Base-by-base conservation (phyloP, 2,797 vertebrate genomes). In the Neosilurus mollespiculum region DNA sequence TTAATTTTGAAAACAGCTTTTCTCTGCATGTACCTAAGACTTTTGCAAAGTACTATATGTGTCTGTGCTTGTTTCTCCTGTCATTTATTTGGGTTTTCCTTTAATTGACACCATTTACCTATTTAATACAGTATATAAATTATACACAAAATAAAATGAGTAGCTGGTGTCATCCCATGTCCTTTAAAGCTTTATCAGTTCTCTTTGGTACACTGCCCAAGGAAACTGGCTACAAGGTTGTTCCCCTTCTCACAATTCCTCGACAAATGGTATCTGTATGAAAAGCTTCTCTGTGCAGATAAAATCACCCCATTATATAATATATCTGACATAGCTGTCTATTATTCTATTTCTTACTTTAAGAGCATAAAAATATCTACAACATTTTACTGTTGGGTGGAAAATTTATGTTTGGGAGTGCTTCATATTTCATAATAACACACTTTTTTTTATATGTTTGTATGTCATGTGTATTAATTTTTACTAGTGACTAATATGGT, bases 141-240 rank as follows among this genome's bases (percentile, higher is more conserved):
- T 43, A 24, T 16, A 15, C 58, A 59, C 56, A 77, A 43, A 77
- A 61, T 59, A 62, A 77, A 62, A 61, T 77, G 34, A 61, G 43
- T 77, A 62, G 54, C 20, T 61, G 58, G 30, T 77, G 75, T 77
- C 58, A 77, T 77, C 5, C 11, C 0, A 20, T 61, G 75, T 61
- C 58, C 75, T 61, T 77, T 77, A 77, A 77, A 77, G 34, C 75
- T 24, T 49, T 37, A 78, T 78, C 22, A 24, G 24, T 62, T 78
- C 34, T 78, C 75, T 43, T 49, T 78, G 75, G 75, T 43, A 43
- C 12, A 62, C 37, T 61, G 59, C 58, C 34, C 49, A 49, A 37
- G 49, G 65, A 70, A 81, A 81, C 24, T 81, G 37, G 20, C 37
- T 83, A 24, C 58, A 62, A 78, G 37, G 75, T 24, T 78, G 37